Base-by-base conservation (phyloP, 30 jellyfish, hydroid and myxozoan genomes). In the Pelagia noctiluca region DNA sequence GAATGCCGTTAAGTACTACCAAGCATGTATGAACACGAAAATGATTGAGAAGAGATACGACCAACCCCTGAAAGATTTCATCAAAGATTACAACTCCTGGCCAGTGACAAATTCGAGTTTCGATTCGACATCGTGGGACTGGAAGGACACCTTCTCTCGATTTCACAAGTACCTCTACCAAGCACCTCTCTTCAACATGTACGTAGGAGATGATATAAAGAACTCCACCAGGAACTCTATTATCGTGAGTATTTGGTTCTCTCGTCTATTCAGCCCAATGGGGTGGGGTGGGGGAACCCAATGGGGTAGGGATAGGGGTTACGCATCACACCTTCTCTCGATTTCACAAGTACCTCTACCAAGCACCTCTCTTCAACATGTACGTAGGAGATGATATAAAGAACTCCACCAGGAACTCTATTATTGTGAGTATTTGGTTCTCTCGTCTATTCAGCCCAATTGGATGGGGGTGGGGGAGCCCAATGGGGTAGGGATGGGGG, bases 131-230 rank as follows among this genome's bases (percentile, higher is more conserved):
- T 46, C 18, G 7, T 94, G 99, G 99, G 78, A 94, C 82, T 76
- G 88, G 88, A 71, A 81, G 24, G 90, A 83, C 22, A 79, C 93
- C 0, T 83, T 94, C 35, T 24, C 54, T 18, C 73, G 63, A 18
- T 32, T 83, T 2, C 99, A 88, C 46, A 94, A 84, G 78, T 71
- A 65, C 35, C 67, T 94, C 18, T 71, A 91, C 16, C 36, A 61
- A 48, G 81, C 99, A 16, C 99, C 99, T 1, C 37, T 94, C 24
- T 83, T 94, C 83, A 84, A 84, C 34, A 75, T 94, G 95, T 94
- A 87, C 52, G 87, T 94, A 26, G 82, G 97, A n/a, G 94, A 77
- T 60, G 97, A 94, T 60, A 52, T 94, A 35, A 87, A 78, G 62
- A 87, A 88, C 62, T 94, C 99, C n/a, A 89, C 94, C 0, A 67